Evolutionary conservation across 2,797 vertebrate genomes (phyloP).

Genomic region (Anguilla pacifica): DNA sequence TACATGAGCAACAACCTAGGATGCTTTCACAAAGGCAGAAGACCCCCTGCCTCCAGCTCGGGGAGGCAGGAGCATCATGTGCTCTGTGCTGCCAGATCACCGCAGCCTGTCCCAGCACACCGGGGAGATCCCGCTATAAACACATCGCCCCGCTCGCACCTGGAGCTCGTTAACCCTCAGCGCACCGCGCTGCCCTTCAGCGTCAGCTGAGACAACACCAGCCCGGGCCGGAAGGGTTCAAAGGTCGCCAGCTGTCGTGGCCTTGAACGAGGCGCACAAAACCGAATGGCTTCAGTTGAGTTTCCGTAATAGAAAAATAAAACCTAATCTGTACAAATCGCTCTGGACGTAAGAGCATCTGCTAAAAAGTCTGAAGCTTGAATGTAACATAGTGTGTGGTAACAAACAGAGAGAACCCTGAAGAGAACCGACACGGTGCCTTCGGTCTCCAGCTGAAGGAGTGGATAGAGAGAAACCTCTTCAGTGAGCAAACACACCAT

Average conservation of each 20-base stretch:
- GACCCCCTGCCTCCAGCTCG: not conserved
- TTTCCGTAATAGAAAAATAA: not conserved
- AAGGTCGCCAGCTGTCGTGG: not conserved
- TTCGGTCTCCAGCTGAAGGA: not conserved
- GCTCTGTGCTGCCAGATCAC: not conserved
- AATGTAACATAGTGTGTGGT: not conserved
- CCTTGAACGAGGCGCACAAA: not conserved
- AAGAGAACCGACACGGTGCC: not conserved
- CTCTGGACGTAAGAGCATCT: not conserved
- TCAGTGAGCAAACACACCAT: not conserved
- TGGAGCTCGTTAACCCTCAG: not conserved
- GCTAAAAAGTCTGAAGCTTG: not conserved
- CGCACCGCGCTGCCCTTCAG: not conserved
- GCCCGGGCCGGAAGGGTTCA: not conserved
- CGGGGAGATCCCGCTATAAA: slow-evolving; percentile 2
- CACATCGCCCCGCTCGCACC: slow-evolving; percentile 7
- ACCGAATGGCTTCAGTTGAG: not conserved
- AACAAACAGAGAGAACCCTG: not conserved
- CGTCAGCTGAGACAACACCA: not conserved
- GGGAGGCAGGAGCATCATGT: not conserved
- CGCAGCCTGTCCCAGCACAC: not conserved
- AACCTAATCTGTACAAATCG: not conserved
- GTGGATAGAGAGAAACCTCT: not conserved
- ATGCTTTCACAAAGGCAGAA: not conserved
- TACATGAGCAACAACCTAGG: not conserved